phyloP scores from a whole-genome alignment of 2,113 vertebrate genomes.

The Cromileptes altivelis region DNA sequence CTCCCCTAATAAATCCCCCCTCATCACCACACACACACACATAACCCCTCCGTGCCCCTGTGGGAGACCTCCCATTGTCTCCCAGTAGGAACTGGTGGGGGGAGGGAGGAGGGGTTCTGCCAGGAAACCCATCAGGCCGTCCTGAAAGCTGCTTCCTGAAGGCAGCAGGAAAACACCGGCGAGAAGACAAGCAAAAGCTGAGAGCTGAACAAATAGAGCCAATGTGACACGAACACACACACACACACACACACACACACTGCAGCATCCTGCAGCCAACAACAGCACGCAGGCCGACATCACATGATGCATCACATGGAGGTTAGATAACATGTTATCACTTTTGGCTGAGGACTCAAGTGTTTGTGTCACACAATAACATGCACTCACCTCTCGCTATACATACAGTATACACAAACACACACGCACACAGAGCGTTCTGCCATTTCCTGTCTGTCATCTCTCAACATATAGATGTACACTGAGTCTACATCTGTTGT shows the following conservation, averaged over 20 bases:
- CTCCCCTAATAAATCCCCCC: conserved; percentile 68
- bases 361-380: conserved; percentile 10
- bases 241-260: conserved; percentile 24
- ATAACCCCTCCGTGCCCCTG: conserved; percentile 56
- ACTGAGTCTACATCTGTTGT: no score
- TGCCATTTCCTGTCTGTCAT: conserved; percentile 18
- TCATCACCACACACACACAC: conserved; percentile 22
- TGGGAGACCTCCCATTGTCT: conserved; percentile 84
- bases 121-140: conserved; percentile 77
- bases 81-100: conserved; percentile 60
- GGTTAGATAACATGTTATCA: conserved; percentile 60
- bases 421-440: not conserved
- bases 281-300: conserved; percentile 40
- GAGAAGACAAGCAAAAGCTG: conserved; percentile 59
- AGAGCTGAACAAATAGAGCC: conserved; percentile 76
- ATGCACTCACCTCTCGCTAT: conserved; percentile 4
- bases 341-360: conserved; percentile 4
- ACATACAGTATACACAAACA: not conserved
- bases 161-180: conserved; percentile 69
- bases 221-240: conserved; percentile 34
- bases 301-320: conserved; percentile 61
- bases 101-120: conserved; percentile 43
- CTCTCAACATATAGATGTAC: not conserved
- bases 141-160: conserved; percentile 85
- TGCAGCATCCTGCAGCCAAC: conserved; percentile 41